phyloP scores from a whole-genome alignment of 2,888 invertebrate genomes.

The Salpingus planirostris region DNA sequence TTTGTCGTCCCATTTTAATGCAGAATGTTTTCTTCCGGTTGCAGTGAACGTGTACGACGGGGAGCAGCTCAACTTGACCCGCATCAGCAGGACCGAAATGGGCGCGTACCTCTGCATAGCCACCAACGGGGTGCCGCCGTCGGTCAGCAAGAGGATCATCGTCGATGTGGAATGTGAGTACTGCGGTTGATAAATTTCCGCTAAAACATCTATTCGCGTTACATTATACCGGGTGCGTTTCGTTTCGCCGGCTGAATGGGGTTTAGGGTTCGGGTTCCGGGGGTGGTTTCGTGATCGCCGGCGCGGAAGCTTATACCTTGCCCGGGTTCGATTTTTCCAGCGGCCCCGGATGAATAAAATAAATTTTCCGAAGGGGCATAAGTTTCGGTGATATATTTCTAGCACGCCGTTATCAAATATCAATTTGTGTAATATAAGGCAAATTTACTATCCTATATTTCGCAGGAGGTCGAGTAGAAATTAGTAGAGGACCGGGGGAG shows the following conservation, averaged over 20 bases:
- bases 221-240: too few species aligned
- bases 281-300: background rate
- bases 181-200: background rate
- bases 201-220: too few species aligned
- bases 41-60: slow-evolving; percentile 77
- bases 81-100: slow-evolving; percentile 83
- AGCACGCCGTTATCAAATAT: slow-evolving; percentile 13
- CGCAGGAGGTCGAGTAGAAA: slow-evolving; percentile 12
- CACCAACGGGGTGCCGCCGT: slow-evolving; percentile 82
- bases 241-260: too few species aligned
- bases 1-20: background rate
- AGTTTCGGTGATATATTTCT: slow-evolving; percentile 12
- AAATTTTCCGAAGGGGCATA: slow-evolving; percentile 8
- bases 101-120: slow-evolving; percentile 77
- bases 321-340: too few species aligned
- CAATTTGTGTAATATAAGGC: slow-evolving; percentile 14
- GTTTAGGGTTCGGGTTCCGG: too few species aligned
- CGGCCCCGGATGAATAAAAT: too few species aligned
- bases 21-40: slow-evolving; percentile 26
- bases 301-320: too few species aligned
- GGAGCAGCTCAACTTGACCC: slow-evolving; percentile 73
- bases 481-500: slow-evolving; percentile 10
- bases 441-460: slow-evolving; percentile 14
- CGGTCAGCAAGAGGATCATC: slow-evolving; percentile 85
- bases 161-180: slow-evolving; percentile 85